Evolutionary conservation across 2,113 vertebrate genomes (phyloP).

Genomic region (Hippopotamus amphibius): DNA sequence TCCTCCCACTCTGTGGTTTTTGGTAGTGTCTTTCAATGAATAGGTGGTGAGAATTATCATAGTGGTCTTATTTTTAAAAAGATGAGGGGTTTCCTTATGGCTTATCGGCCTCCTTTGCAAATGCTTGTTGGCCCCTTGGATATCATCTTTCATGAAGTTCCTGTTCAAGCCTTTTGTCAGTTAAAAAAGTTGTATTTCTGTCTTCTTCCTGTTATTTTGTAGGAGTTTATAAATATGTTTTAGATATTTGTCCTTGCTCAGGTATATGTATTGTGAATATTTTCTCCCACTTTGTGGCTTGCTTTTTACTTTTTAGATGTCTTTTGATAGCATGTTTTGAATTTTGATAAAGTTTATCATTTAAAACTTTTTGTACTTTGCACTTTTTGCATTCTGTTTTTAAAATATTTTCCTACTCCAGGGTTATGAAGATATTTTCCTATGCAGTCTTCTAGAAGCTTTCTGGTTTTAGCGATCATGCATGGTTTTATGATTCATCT

Average conservation of each 20-base stretch:
- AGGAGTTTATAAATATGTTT: not conserved
- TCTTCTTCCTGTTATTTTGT: not conserved
- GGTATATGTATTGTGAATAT: not conserved
- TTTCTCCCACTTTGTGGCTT: not conserved
- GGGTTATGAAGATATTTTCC: not conserved
- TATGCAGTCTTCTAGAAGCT: not conserved
- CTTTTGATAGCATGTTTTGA: not conserved
- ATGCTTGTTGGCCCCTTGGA: not conserved
- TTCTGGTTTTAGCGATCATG: not conserved
- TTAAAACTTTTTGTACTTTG: not conserved
- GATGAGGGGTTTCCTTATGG: not conserved
- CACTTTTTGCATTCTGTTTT: not conserved
- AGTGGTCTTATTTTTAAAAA: not conserved
- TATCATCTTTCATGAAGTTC: not conserved
- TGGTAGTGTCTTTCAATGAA: not conserved
- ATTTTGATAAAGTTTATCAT: not conserved
- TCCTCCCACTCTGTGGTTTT: not conserved
- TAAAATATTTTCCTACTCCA: not conserved
- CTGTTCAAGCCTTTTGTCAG: not conserved
- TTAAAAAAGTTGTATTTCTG: not conserved
- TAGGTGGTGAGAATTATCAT: not conserved
- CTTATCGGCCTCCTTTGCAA: not conserved
- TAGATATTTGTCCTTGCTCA: not conserved
- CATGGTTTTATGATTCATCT: not conserved
- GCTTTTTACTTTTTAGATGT: not conserved